Conservation (phyloP, 1,140 invertebrate genomes). For the Hyles vespertilio region DNA sequence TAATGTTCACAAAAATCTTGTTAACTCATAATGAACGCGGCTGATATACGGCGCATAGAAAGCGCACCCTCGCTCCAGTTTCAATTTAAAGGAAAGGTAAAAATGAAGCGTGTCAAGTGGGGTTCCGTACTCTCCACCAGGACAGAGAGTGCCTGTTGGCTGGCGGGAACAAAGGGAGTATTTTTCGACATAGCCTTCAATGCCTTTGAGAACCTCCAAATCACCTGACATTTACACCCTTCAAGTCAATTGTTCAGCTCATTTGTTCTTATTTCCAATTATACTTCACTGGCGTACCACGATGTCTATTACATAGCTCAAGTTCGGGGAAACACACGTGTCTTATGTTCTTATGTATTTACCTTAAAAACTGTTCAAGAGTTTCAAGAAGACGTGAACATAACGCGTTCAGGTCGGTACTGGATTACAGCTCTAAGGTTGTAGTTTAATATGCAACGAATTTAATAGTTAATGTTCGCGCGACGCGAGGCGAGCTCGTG, state of each 20-base stretch:
- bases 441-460: slow-evolving; percentile 70
- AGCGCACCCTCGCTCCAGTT: slow-evolving; percentile 41
- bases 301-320: too few relatives aligned
- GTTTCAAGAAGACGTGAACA: slow-evolving; percentile 22
- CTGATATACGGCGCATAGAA: slow-evolving; percentile 36
- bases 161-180: slow-evolving; percentile 60
- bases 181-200: slow-evolving; percentile 34
- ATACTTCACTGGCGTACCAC: too few relatives aligned
- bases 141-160: slow-evolving; percentile 41
- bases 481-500: slow-evolving; percentile 44
- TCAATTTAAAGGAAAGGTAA: slow-evolving; percentile 56
- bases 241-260: slow-evolving; percentile 22
- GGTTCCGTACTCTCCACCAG: slow-evolving; percentile 49
- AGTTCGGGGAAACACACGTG: too few relatives aligned
- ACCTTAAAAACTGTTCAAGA: slow-evolving; percentile 23
- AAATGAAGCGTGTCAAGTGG: slow-evolving; percentile 67
- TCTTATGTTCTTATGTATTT: too few relatives aligned
- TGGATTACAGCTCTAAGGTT: slow-evolving; percentile 45
- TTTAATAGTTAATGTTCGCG: slow-evolving; percentile 69
- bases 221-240: slow-evolving; percentile 38
- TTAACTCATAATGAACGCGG: slow-evolving; percentile 32
- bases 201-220: slow-evolving; percentile 40
- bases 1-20: slow-evolving; percentile 28
- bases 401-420: slow-evolving; percentile 35
- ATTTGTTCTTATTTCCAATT: slow-evolving; percentile 15